A percentile compares a stretch with the other conserved stretches of the same genome.
phyloP scores from a whole-genome alignment of 2,113 vertebrate species.

The Eptatretus burgeri region DNA sequence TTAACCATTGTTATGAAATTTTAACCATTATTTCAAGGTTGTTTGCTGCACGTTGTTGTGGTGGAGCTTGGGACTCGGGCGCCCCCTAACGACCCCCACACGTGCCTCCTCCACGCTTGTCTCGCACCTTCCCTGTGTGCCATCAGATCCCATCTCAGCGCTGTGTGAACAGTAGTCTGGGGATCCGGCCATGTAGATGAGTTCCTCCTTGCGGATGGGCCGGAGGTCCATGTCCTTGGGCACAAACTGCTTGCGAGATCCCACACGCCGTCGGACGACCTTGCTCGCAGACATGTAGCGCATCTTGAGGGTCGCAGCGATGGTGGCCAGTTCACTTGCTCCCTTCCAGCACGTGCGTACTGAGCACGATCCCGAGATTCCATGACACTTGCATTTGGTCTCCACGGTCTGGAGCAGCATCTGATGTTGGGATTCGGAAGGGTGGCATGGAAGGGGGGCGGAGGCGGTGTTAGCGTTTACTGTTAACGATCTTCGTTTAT shows the following conservation, averaged over 20 bases:
- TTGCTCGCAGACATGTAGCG: conserved; percentile 89
- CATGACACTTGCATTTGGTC: conserved; percentile 93
- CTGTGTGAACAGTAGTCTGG: conserved; percentile 75
- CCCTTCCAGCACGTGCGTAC: conserved; percentile 93
- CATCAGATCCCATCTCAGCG: conserved; percentile 60
- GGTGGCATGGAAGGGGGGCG: conserved; percentile 12
- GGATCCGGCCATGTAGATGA: conserved; percentile 86
- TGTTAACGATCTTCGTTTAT: neutral
- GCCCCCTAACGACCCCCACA: neutral
- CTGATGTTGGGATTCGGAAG: conserved; percentile 18
- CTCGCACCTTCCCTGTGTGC: conserved; percentile 73
- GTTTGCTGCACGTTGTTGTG: too few species aligned
- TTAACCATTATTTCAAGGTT: too few species aligned
- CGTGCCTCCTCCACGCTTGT: too few species aligned
- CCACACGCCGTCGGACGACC: conserved; percentile 66
- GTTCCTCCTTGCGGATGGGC: conserved; percentile 62
- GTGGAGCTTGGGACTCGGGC: too few species aligned
- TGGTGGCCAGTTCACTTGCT: conserved; percentile 53
- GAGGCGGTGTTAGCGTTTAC: conserved; percentile 12
- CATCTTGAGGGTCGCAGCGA: conserved; percentile 67
- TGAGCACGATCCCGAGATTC: conserved; percentile 88
- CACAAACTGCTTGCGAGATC: conserved; percentile 82
- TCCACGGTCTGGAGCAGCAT: conserved; percentile 51
- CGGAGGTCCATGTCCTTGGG: conserved; percentile 90
- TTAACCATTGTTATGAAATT: too few species aligned